A percentile compares a stretch with the other conserved stretches of the same genome.
Evolutionary conservation across 2,888 invertebrate species (phyloP).

Genomic region (Uropetala carovei): DNA sequence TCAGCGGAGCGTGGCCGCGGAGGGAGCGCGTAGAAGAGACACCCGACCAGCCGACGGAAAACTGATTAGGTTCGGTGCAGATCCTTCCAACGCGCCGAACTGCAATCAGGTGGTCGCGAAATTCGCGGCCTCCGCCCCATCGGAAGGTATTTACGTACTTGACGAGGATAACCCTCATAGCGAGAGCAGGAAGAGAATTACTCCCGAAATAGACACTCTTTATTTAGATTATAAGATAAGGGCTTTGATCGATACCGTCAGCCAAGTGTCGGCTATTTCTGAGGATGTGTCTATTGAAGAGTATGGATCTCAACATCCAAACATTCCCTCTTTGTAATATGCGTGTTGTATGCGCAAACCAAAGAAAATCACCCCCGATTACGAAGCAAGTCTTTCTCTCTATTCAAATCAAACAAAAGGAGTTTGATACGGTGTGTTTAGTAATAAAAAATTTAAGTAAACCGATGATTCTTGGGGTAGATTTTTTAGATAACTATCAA

Average conservation of each 20-base stretch:
- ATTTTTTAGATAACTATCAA: background rate
- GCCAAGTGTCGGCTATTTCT: slow-evolving; percentile 3
- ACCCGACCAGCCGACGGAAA: too few relatives aligned
- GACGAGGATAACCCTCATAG: too few relatives aligned
- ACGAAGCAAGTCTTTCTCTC: background rate
- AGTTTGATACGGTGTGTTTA: background rate
- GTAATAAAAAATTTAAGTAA: background rate
- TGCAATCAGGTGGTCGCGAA: background rate
- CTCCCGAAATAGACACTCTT: background rate
- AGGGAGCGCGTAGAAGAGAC: too few relatives aligned
- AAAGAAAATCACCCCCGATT: background rate
- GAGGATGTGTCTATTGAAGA: background rate
- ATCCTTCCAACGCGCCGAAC: too few relatives aligned
- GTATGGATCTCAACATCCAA: background rate
- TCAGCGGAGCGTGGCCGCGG: too few relatives aligned
- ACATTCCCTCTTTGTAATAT: background rate
- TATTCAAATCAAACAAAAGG: background rate
- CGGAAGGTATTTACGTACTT: too few relatives aligned
- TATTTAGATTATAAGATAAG: too few relatives aligned
- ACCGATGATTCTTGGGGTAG: background rate
- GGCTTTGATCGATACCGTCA: background rate
- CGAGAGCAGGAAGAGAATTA: too few relatives aligned
- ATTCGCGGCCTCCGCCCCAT: too few relatives aligned
- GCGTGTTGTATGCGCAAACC: background rate
- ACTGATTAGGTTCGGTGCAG: too few relatives aligned